Base-by-base conservation (phyloP, 2,113 vertebrate species). In the Phylloscopus trochilus region DNA sequence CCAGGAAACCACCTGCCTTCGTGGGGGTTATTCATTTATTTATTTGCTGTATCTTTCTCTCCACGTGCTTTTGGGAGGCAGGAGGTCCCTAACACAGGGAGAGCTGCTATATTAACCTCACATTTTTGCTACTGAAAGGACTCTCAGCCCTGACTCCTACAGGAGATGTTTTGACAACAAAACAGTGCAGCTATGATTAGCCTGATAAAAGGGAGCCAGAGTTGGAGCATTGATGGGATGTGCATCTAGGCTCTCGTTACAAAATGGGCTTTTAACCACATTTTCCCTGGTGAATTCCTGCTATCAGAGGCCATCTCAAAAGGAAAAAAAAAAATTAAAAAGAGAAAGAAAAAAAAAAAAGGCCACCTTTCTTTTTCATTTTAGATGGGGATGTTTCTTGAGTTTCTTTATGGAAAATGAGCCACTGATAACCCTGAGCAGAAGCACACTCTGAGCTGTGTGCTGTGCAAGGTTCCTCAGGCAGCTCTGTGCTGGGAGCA, bases 81-180 rank as follows among this genome's bases (percentile, higher is more conserved):
- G 68, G 24, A 78, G 43, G 39, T 56, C 60, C 47, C 55, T 37
- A 44, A 35, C 46, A 44, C 15, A 27, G 21, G 30, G 41, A 60
- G 27, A 1, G 1, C 6, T 20, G 70, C 24, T 70, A 8, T 73
- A 77, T 91, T 73, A 85, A 83, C 75, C 49, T 79, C 46, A 20
- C 31, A 6, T 76, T 95, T 92, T 86, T 82, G 68, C 86, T 88
- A 43, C 66, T 84, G 90, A 60, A 93, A 93, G 67, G 44, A 53
- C 63, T 91, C 67, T 94, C 78, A 14, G 66, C 22, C 43, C 84
- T 86, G 91, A 46, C 72, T 93, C 77, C 56, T 79, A 10, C 47
- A 91, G 92, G 68, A 93, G 95, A 30, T 97, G 91, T 96, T 97
- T 95, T 97, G 96, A 95, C 96, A 97, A 96, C 95, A 94, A 70